Conservation (phyloP, 2,113 vertebrate species). For the Cichladusa arquata region DNA sequence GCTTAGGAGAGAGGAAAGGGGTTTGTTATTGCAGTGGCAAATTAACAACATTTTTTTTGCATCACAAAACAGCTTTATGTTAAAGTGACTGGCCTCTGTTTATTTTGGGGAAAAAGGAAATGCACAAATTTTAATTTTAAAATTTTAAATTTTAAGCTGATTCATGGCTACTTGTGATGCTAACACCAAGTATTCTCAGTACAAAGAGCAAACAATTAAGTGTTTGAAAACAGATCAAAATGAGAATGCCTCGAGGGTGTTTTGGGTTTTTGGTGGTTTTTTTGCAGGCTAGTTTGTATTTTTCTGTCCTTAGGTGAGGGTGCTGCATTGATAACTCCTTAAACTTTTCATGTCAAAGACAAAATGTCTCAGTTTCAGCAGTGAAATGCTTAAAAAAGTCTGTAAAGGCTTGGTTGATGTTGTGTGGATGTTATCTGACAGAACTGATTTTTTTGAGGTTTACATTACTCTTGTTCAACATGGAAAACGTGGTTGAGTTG, state of each 20-base stretch:
- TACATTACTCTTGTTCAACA: background rate
- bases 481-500: background rate
- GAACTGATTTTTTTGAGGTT: too few relatives aligned
- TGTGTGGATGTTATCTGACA: background rate
- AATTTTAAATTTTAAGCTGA: background rate
- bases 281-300: rapidly evolving
- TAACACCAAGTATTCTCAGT: background rate
- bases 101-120: background rate
- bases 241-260: rapidly evolving
- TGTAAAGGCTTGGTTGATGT: background rate
- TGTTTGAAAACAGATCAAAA: background rate
- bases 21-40: background rate
- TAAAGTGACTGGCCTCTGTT: background rate
- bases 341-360: background rate
- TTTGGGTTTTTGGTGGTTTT: background rate
- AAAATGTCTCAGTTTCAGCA: background rate
- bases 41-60: too few relatives aligned
- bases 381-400: background rate
- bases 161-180: background rate
- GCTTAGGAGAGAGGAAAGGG: background rate
- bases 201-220: background rate
- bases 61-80: background rate
- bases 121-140: too few relatives aligned
- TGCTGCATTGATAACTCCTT: background rate
- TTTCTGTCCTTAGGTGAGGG: background rate